Base-by-base conservation (phyloP, 2,113 vertebrate species). In the Heloderma charlesbogerti region DNA sequence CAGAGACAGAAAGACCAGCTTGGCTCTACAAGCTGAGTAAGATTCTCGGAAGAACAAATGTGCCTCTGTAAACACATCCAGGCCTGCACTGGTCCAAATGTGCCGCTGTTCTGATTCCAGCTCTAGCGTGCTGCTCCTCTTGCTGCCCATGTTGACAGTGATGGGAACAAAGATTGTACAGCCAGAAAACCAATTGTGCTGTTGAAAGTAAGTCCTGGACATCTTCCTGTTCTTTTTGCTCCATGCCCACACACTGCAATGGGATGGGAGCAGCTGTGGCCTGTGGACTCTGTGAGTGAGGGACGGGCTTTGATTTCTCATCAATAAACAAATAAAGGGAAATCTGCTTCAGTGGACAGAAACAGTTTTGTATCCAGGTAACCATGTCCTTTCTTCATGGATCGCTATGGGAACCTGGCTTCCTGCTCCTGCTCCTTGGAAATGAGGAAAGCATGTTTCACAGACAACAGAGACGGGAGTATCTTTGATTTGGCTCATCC, bases 371-470 rank as follows among this genome's bases (percentile, higher is more conserved):
- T 97, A 95, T 97, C 95, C 93, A 97, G 94, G 96, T 96, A 96
- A 97, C 96, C 87, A 79, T 0, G 5, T 94, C 87, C 87, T 92
- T 96, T 89, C 91, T 89, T 96, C 95, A 95, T 88, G 90, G 96
- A 96, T 97, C 95, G 88, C 96, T 95, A 96, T 96, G 96, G 96
- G 95, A 96, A 97, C 97, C 67, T 4, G 31, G 91, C 94, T 96
- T 90, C 90, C 90, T 95, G 93, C 93, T 95, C 67, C 94, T 95
- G 89, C 92, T 95, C 95, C 92, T 88, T 92, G 82, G 89, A 95
- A 96, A 95, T 87, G 84, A 94, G 93, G 94, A 91, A 96, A 85
- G 87, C 86, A 90, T 89, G 78, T 94, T 95, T 94, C 92, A 91
- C 90, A 78, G 88, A 92, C 57, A 91, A 78, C 79, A 78, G 88